Percentiles rank a stretch among this genome's conserved stretches.
Evolutionary conservation across 2,888 invertebrate species (phyloP).

Genomic region (Phengaris arion): DNA sequence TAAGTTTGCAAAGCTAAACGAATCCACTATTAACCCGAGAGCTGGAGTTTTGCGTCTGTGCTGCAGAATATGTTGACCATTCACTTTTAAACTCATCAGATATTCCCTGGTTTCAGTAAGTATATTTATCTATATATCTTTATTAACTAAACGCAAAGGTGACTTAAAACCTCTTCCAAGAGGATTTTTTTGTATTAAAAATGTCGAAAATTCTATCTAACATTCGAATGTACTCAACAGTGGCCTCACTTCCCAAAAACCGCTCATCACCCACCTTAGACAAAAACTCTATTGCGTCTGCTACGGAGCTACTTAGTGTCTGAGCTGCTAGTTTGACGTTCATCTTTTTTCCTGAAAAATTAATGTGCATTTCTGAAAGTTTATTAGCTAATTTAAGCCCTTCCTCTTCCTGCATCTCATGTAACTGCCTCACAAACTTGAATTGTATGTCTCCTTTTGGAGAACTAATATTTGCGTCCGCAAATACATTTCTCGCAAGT

Average conservation of each 20-base stretch:
- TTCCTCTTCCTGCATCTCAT: slow-evolving; percentile 18
- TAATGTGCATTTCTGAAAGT: not conserved
- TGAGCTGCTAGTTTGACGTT: too few relatives aligned
- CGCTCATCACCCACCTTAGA: not conserved
- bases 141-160: not conserved
- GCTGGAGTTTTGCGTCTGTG: slow-evolving; percentile 18
- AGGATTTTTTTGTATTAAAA: slow-evolving; percentile 4
- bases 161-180: not conserved
- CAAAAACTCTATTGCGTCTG: slow-evolving; percentile 5
- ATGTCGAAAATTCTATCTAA: slow-evolving; percentile 27
- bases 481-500: slow-evolving; percentile 20
- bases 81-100: slow-evolving; percentile 4
- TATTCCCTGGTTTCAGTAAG: too few relatives aligned
- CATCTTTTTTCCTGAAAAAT: slow-evolving; percentile 18
- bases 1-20: slow-evolving; percentile 18
- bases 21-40: slow-evolving; percentile 20
- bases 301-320: slow-evolving; percentile 13
- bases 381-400: slow-evolving; percentile 23
- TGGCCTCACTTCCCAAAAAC: slow-evolving; percentile 26
- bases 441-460: slow-evolving; percentile 2
- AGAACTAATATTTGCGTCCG: not conserved
- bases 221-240: slow-evolving; percentile 15
- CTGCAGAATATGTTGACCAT: not conserved
- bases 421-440: not conserved
- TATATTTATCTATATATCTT: slow-evolving; percentile 1